Evolutionary conservation across 92 coral and sea anemone genomes (phyloP).

Genomic region (Porites evermanni): DNA sequence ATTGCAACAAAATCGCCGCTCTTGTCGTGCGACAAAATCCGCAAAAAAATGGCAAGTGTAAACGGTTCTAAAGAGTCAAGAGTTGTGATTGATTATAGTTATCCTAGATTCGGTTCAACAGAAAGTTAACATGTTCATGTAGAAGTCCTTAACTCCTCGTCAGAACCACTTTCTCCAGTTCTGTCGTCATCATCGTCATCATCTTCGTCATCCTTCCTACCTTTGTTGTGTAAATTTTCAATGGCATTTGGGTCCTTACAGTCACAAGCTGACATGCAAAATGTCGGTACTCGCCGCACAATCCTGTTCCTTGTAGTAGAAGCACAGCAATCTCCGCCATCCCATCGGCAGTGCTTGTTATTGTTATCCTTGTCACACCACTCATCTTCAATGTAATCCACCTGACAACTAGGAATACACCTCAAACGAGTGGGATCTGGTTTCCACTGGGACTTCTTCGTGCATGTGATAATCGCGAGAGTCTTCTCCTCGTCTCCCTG

Average conservation of each 20-base stretch:
- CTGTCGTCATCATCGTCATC: constrained; percentile 68
- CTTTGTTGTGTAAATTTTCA: constrained; percentile 47
- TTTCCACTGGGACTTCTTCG: constrained; percentile 69
- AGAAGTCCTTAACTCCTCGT: background rate
- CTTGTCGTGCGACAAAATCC: no score
- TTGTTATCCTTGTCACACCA: constrained; percentile 76
- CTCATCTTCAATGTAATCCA: constrained; percentile 59
- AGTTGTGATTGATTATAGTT: no score
- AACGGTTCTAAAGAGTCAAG: no score
- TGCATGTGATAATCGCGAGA: constrained; percentile 74
- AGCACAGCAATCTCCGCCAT: constrained; percentile 92
- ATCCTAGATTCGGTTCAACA: no score
- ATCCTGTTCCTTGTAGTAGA: constrained; percentile 56
- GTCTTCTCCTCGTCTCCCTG: constrained; percentile 76
- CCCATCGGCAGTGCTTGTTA: constrained; percentile 91
- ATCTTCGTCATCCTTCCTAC: constrained; percentile 51
- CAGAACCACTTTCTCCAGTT: constrained; percentile 36
- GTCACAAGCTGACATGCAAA: constrained; percentile 47
- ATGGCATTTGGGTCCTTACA: constrained; percentile 82
- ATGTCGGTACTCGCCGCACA: constrained; percentile 27
- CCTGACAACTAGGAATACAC: constrained; percentile 64
- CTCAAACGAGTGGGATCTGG: constrained; percentile 76
- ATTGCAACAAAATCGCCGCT: no score
- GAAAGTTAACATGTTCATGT: background rate
- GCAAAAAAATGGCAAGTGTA: no score